Evolutionary conservation across 2,888 invertebrate species (phyloP), one percentile per base, ranked within the genome.

Genomic region (Leptinotarsa peninsularis): DNA sequence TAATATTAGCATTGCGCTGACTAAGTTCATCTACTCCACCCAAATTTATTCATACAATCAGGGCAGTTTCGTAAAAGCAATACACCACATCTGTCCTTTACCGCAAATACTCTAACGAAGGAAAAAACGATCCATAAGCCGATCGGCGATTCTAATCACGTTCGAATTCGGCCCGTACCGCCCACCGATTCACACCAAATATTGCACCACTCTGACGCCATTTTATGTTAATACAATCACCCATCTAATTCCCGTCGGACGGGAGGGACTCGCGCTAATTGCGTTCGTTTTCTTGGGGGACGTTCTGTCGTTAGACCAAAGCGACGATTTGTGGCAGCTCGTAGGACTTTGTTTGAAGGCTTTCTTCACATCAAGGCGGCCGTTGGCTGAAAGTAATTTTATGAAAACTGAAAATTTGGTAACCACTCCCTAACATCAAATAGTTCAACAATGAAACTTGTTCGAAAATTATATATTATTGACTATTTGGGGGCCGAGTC

Each of bases 211-310:
- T 76, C 74, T 72, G 78, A 77, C 75, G 77, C 78, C 79, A 82
- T 82, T 82, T 82, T 81, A 81, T 82, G 81, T 82, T 84, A 84
- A 84, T 83, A 82, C 78, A 82, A 82, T 84, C 82, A 81, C 76
- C 77, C 81, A 78, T 81, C 78, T 75, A 73, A 76, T 78, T 78
- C 79, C 74, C 75, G 71, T 73, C 63, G 69, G 72, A 76, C 60
- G 72, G 74, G 33, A 69, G 71, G 79, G 81, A 75, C 74, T 70
- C 72, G 60, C 73, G 73, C 80, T 83, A 82, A 83, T 82, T 83
- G 81, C 81, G 79, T 74, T 72, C 78, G 63, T 75, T 70, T 75
- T 75, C 75, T 71, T 71, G 23, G 72, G 77, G 75, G 75, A 58
- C 63, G n/a, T 33, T 33, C 17, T 63, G 58, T 18, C n/a, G 58